Base-by-base conservation (phyloP, 2,888 invertebrate species). In the Apotomis capreana region DNA sequence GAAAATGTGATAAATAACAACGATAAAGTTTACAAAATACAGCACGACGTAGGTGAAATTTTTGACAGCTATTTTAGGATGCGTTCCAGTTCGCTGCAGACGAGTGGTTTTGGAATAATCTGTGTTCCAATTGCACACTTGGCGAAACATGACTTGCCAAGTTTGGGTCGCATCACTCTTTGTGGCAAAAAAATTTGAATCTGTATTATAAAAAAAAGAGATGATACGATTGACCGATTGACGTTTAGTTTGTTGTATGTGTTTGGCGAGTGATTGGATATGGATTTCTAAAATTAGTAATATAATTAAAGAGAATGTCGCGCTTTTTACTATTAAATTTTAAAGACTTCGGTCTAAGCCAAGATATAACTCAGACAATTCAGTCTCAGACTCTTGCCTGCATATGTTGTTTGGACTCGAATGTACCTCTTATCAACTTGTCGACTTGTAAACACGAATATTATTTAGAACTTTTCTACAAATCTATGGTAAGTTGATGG, bases 341-440 rank as follows among this genome's bases (percentile, higher is more conserved):
- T 15, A 76, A 79, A 68, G 79, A 80, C 63, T 79, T 77, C 65
- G 75, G 76, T 46, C 71, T 79, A 0, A 75, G 69, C 51, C 77
- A 79, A 60, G 77, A 79, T 52, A 77, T 79, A 55, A 76, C 78
- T 10, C 75, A 78, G 40, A 77, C 77, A 10, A 78, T 76, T 60
- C 77, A 78, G 63, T 68, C 76, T 4, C 72, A 75, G 40, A 73
- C 76, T 0, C 69, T 77, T 3, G 76, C 80, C 36, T 84, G 84
- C 26, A 74, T 84, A 15, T 83, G 84, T 12, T 84, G 84, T 68
- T 75, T 83, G 8, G 61, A 77, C 36, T 73, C 68, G n/a, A 74
- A 76, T n/a, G 74, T 70, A 0, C 73, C 76, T 0, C 75, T 78
- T 9, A 46, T 83, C 0, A 76, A 74, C 26, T 59, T 83, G 3